Percentiles rank a stretch among this genome's conserved stretches.
These are phyloP conservation scores for Cinclus mexicanus DNA, from an alignment of 2,113 vertebrate species.

Conservation along the genomic window DNA sequence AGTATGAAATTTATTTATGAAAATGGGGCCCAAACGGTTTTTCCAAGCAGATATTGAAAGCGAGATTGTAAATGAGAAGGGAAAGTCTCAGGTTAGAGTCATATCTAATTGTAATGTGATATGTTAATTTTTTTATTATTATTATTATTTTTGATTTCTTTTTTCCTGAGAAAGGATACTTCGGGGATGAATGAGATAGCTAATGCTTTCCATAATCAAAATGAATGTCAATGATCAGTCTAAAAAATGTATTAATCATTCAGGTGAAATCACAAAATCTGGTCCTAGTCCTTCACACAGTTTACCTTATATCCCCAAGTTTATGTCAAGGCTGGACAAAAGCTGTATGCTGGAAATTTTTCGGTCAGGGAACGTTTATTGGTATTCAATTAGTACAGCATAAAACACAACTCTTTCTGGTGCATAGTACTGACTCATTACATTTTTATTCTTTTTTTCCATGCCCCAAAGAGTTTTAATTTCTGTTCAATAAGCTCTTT, in stretches of 20 bases:
- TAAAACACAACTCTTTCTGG: neutral
- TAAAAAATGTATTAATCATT: neutral
- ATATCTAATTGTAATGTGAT: neutral
- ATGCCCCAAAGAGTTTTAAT: neutral
- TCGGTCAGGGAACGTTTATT: neutral
- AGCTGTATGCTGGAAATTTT: neutral
- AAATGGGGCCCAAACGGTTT: neutral
- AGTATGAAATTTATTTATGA: neutral
- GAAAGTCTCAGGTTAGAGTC: neutral
- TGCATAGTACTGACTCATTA: neutral
- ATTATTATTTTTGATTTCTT: neutral
- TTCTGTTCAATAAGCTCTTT: neutral
- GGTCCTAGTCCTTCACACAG: accelerated
- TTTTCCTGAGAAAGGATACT: neutral
- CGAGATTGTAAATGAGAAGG: neutral
- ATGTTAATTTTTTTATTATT: neutral
- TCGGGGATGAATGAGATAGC: neutral
- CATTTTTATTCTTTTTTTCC: neutral
- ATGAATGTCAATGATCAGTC: neutral
- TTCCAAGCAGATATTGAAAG: neutral
- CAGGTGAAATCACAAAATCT: neutral
- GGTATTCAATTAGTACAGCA: neutral
- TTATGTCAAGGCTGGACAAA: neutral
- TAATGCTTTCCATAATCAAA: neutral
- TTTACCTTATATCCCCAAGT: neutral